Evolutionary conservation across 2,797 vertebrate species (phyloP), one percentile per base, ranked within the genome.

Genomic region (Helostoma temminkii): DNA sequence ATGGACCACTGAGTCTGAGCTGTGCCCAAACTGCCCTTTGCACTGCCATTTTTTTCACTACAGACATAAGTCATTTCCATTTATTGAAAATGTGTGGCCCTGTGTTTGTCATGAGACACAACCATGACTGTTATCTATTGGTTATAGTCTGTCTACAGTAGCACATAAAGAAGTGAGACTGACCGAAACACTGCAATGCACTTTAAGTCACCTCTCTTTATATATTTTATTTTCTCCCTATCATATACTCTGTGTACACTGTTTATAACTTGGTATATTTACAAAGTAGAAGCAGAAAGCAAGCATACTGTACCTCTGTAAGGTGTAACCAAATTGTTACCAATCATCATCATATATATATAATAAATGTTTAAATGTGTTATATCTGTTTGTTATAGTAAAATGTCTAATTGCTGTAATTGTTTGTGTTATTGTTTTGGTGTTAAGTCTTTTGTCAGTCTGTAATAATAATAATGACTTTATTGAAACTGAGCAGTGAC

Each of bases 91-190:
- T 80, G 26, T 46, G 43, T 74, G 56, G 49, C 36, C 47, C 72
- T 53, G 75, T 78, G 80, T 88, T 70, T 26, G 26, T 53, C 53
- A 41, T 60, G 50, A 71, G 39, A 70, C 59, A 66, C 81, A 73
- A 74, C 49, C 63, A 60, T 79, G 88, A 92, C 88, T 91, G 89
- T 90, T 89, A 85, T 68, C 36, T 84, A 24, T 70, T 63, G 58
- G 74, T 84, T 80, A 26, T 64, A 74, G 75, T 75, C 78, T 36
- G 63, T 87, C 82, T 81, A 39, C 67, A 54, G 88, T 91, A 91
- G 88, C 90, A 88, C 78, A 78, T 74, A 39, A 70, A 30, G 46
- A 46, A 39, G 57, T 84, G 61, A 71, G 53, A 70, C 71, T 75
- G 83, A 84, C 71, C 62, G 39, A 82, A 74, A 81, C 76, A 85